Evolutionary conservation across 2,113 vertebrate species (phyloP).

Genomic region (Pseudorasbora parva): DNA sequence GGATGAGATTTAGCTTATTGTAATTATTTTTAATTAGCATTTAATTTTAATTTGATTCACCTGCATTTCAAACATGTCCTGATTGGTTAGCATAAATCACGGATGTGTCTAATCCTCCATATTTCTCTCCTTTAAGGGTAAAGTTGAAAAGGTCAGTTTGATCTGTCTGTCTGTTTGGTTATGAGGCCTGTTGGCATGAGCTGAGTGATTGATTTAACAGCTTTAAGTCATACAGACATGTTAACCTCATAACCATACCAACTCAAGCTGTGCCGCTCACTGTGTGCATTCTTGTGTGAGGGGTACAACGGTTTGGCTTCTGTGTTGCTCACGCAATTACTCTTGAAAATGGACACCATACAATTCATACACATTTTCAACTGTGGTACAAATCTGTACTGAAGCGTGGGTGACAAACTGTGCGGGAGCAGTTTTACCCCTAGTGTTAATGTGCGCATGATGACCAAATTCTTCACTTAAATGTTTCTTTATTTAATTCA

Average conservation of each 20-base stretch:
- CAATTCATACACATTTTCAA: not conserved
- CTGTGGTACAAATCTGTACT: not conserved
- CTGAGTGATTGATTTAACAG: constrained; percentile 35
- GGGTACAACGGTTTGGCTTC: not conserved
- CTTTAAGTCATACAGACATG: constrained; percentile 30
- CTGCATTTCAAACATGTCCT: not conserved
- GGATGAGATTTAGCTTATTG: not conserved
- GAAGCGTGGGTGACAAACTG: not conserved
- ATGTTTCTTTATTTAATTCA: constrained; percentile 7
- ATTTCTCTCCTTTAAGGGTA: constrained; percentile 67
- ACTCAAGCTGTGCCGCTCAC: not conserved
- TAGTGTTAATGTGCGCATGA: constrained; percentile 13
- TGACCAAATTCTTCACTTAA: not conserved
- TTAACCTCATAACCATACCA: constrained; percentile 30
- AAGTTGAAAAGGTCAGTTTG: constrained; percentile 76
- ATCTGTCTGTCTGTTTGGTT: constrained; percentile 38
- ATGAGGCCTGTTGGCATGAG: constrained; percentile 61
- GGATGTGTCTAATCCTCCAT: not conserved
- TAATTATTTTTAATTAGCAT: not conserved
- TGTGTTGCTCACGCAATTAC: not conserved
- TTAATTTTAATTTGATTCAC: not conserved
- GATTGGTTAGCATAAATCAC: not conserved
- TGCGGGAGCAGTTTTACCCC: constrained; percentile 7
- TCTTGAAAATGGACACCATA: not conserved
- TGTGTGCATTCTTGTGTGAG: constrained; percentile 11